Conservation (phyloP, 1,140 invertebrate genomes). For the Drepana arcuata region DNA sequence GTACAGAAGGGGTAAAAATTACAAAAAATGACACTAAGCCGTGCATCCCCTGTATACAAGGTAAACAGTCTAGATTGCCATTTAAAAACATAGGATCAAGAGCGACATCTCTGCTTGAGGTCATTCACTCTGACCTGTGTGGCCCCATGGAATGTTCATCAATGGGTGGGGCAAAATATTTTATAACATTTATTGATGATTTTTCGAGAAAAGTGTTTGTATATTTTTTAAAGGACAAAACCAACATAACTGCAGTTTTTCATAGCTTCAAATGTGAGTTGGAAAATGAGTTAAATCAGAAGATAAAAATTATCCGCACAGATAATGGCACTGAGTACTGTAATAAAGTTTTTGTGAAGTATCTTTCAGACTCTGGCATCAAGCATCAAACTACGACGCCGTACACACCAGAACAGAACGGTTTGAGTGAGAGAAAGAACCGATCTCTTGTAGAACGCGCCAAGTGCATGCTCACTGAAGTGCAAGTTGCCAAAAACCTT, state of each 20-base stretch:
- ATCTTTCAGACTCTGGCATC: neutral
- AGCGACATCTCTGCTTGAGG: neutral
- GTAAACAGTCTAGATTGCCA: slow-evolving; percentile 27
- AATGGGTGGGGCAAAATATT: neutral
- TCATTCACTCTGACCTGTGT: neutral
- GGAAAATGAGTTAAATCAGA: neutral
- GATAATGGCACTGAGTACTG: neutral
- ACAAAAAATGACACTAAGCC: slow-evolving; percentile 9
- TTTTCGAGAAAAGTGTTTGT: neutral
- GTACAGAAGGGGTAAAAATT: slow-evolving; percentile 15
- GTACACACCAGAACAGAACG: neutral
- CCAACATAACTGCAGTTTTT: neutral
- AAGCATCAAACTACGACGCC: neutral
- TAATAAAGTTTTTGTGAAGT: neutral
- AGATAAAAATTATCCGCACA: neutral
- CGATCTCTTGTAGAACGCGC: neutral
- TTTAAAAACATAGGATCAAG: no score
- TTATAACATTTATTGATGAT: neutral
- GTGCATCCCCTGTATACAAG: slow-evolving; percentile 28
- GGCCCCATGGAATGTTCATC: neutral
- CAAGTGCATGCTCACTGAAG: no score
- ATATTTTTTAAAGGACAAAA: neutral
- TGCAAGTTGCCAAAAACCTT: no score
- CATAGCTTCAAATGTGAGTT: neutral
- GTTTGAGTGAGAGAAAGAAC: neutral